Percentiles rank a stretch among this genome's conserved stretches.
These are phyloP conservation scores for Apteryx mantelli DNA, from an alignment of 2,113 vertebrate species.

Conservation along the genomic window DNA sequence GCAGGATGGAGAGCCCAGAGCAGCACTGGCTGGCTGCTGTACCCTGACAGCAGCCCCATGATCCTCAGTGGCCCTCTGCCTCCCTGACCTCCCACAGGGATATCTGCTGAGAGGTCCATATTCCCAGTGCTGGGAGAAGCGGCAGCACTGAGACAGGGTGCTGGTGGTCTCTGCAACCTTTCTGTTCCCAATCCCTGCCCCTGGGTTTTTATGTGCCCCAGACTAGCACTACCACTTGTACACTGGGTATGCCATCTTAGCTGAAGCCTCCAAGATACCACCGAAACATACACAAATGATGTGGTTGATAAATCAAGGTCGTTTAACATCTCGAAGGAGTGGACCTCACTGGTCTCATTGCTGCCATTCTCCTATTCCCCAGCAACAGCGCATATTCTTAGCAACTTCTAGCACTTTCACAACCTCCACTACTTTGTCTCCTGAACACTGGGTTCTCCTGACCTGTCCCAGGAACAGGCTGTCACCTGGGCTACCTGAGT, in stretches of 20 bases:
- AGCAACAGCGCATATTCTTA: background rate
- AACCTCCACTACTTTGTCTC: background rate
- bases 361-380: background rate
- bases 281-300: fast-evolving
- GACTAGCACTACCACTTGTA: background rate
- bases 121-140: background rate
- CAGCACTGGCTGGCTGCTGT: background rate
- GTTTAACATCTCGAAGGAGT: background rate
- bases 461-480: background rate
- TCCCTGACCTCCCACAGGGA: fast-evolving
- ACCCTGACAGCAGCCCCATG: background rate
- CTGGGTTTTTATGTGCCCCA: background rate
- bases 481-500: background rate
- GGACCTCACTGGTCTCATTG: background rate
- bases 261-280: background rate
- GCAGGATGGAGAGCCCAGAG: background rate
- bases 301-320: background rate
- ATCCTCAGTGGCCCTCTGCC: background rate
- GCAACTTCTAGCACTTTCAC: background rate
- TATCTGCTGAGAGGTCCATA: too few relatives aligned
- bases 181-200: background rate
- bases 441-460: background rate
- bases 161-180: background rate
- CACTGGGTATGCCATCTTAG: background rate
- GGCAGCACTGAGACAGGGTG: background rate